Evolutionary conservation across 2,888 invertebrate genomes (phyloP), one percentile per base, ranked within the genome.

Genomic region (Acleris emargana): DNA sequence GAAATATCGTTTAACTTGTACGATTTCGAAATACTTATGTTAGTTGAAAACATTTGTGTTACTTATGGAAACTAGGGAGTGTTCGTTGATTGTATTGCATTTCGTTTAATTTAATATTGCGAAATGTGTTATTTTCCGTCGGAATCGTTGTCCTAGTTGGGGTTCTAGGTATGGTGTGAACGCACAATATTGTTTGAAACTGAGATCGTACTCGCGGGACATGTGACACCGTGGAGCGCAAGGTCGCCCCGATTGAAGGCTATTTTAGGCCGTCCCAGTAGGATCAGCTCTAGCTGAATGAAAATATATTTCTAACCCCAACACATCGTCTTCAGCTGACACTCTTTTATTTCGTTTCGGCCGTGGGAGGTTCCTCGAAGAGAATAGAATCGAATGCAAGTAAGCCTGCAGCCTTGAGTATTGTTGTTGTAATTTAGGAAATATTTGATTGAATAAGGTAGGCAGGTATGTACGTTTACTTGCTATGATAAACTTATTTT

Each of bases 221-320:
- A 63, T 17, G 60, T 22, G 64, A 66, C 62, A 58, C 67, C 58
- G 67, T 67, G 18, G 16, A 18, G 59, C 63, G 51, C 63, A 55
- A 67, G 63, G 59, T 67, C 59, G 57, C 45, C 58, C 42, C 45
- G 59, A 67, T 67, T 67, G 67, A 59, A 67, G 58, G 58, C 49
- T 63, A 67, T 67, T 67, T 67, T 62, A 58, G 58, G 54, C 62
- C 58, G 57, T 53, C 53, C 55, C 50, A 43, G 62, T 52, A 57
- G 32, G 25, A 28, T 52, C 45, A 25, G 52, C 61, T 52, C 61
- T 52, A 53, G 42, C 43, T 50, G 54, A 54, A 62, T 49, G 49
- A 38, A 20, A 28, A 53, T 52, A 52, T 51, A 66, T 66, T 60
- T 66, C 45, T 60, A 47, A 51, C 60, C 64, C 43, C 13, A 52